Conservation (phyloP, 1,140 invertebrate genomes). For the Nephila pilipes region DNA sequence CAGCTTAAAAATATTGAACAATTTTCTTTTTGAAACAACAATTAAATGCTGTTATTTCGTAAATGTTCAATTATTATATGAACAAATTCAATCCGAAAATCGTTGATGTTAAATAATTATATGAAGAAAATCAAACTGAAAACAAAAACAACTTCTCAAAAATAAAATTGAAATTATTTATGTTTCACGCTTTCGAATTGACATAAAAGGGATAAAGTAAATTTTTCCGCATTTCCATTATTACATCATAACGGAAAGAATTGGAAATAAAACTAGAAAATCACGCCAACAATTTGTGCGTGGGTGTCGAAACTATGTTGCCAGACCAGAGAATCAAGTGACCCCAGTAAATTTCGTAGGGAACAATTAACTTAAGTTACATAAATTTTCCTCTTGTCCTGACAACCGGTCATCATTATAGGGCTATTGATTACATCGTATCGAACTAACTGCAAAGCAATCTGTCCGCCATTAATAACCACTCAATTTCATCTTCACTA, state of each 20-base stretch:
- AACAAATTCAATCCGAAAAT: too few species aligned
- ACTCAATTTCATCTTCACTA: not conserved
- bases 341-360: conserved; percentile 5
- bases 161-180: not conserved
- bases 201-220: not conserved
- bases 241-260: conserved; percentile 13
- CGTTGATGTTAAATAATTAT: too few species aligned
- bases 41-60: too few species aligned
- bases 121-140: too few species aligned
- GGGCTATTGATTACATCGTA: not conserved
- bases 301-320: conserved; percentile 47
- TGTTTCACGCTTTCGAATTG: not conserved
- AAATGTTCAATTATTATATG: too few species aligned
- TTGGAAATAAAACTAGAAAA: not conserved
- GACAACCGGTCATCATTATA: conserved; percentile 26
- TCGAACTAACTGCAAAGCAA: not conserved
- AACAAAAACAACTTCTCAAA: too few species aligned
- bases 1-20: too few species aligned
- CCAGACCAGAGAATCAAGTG: conserved; percentile 33
- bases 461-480: not conserved
- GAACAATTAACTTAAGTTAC: conserved; percentile 19
- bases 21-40: too few species aligned
- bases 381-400: conserved; percentile 3
- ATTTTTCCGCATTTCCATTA: not conserved
- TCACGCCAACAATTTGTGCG: conserved; percentile 3